phyloP scores from a whole-genome alignment of 2,888 invertebrate genomes.

The Leptopilina myrica region DNA sequence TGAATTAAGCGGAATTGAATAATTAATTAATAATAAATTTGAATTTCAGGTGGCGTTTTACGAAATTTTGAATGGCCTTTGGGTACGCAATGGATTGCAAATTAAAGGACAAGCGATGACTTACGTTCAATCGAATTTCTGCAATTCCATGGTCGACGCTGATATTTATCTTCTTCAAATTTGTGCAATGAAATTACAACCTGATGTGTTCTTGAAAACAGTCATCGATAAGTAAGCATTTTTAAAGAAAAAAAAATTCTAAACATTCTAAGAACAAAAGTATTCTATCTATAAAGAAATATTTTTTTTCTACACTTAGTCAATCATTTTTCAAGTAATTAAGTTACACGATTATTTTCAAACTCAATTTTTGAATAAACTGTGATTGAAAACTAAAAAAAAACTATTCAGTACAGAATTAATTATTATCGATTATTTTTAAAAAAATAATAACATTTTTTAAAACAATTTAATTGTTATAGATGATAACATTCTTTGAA shows the following conservation, averaged over 20 bases:
- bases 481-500: no score
- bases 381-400: no score
- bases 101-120: constrained; percentile 99
- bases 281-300: no score
- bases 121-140: constrained; percentile 98
- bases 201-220: constrained; percentile 90
- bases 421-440: no score
- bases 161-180: constrained; percentile 97
- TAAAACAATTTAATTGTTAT: no score
- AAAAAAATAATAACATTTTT: no score
- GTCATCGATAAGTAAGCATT: constrained; percentile 87
- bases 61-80: constrained; percentile 95
- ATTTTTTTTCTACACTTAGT: no score
- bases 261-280: no score
- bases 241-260: not conserved
- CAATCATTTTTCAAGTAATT: no score
- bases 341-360: no score
- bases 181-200: constrained; percentile 91
- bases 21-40: constrained; percentile 4
- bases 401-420: no score
- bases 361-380: no score
- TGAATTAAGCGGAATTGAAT: not conserved
- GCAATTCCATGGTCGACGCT: constrained; percentile 98
- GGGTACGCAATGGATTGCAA: constrained; percentile 98
- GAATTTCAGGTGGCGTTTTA: constrained; percentile 92